Evolutionary conservation across 1,140 invertebrate species (phyloP).

Genomic region (Pararge aegeria): DNA sequence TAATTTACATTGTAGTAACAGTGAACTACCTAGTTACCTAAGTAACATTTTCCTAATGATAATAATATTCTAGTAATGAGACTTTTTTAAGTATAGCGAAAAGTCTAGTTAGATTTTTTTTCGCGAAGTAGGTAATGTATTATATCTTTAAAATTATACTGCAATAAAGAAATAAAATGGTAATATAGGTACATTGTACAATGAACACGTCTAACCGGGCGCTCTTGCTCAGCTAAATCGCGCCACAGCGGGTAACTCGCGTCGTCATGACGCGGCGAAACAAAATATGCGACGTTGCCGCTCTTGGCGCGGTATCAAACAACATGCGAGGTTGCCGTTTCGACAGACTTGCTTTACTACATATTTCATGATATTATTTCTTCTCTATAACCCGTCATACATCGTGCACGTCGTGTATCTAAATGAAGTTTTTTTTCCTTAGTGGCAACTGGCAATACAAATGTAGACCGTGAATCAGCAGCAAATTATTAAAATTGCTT

Average conservation of each 20-base stretch:
- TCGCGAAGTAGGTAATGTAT: too few species aligned
- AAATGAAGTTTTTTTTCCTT: conserved; percentile 19
- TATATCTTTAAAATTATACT: too few species aligned
- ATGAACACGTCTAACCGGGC: conserved; percentile 24
- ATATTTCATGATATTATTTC: conserved; percentile 38
- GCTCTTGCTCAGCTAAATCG: conserved; percentile 21
- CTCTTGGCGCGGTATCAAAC: conserved; percentile 48
- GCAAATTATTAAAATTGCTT: conserved; percentile 1
- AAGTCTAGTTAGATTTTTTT: too few species aligned
- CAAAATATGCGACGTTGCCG: conserved; percentile 66
- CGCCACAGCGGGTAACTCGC: conserved; percentile 35
- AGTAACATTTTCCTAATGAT: too few species aligned
- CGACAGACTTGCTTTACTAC: conserved; percentile 47
- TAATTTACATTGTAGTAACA: too few species aligned
- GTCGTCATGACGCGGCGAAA: conserved; percentile 54
- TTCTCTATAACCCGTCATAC: conserved; percentile 25
- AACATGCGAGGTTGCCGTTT: conserved; percentile 59
- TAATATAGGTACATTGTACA: background rate
- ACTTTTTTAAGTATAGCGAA: too few species aligned
- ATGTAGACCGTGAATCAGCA: conserved; percentile 21
- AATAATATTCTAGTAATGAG: too few species aligned
- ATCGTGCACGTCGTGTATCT: conserved; percentile 11
- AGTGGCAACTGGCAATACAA: conserved; percentile 12
- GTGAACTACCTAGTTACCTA: too few species aligned
- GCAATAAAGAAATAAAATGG: too few species aligned